Evolutionary conservation across 1,140 invertebrate species (phyloP), one percentile per base, ranked within the genome.

Genomic region (Drosophila pandora): DNA sequence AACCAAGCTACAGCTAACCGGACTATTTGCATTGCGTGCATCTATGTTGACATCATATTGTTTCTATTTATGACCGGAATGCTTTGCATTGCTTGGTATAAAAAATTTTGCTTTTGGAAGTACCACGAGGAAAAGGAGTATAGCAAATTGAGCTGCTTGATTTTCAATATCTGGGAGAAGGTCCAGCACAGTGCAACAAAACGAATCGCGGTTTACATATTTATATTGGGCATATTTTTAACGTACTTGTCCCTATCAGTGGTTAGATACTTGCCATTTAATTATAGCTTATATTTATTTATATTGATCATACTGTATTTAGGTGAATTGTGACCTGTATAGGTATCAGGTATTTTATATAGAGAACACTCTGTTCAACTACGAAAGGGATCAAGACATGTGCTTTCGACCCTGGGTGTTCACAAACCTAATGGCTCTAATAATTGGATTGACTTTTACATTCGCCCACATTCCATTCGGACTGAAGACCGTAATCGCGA

Each of bases 401-500:
- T 94, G 94, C 70, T 92, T 94, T 49, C 93, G 93, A 73, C 94
- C 95, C 49, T 96, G 95, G 95, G 94, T 95, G 93, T 93, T 97
- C 67, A 96, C 96, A 0, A 95, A 96, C 91, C 95, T 95, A 58
- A 95, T 95, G 87, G 94, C 95, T 12, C 90, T 98, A 54, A 95
- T 95, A 0, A 93, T 98, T 61, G 93, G 97, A 2, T 94, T 95
- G 59, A 95, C 94, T 53, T 97, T 96, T 69, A 92, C 97, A 4
- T 98, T 98, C 91, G 94, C 97, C 22, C 94, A 96, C 58, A 95
- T 98, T n/a, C 95, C 97, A 76, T 96, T 96, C 78, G 91, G 95
- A 53, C 91, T 98, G 17, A 98, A 98, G 92, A 93, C 97, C 39
- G 56, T 95, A 0, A 92, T 96, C 21, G 95, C 95, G 47, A 4